Conservation (phyloP, 2,113 vertebrate genomes). For the Zingel zingel region DNA sequence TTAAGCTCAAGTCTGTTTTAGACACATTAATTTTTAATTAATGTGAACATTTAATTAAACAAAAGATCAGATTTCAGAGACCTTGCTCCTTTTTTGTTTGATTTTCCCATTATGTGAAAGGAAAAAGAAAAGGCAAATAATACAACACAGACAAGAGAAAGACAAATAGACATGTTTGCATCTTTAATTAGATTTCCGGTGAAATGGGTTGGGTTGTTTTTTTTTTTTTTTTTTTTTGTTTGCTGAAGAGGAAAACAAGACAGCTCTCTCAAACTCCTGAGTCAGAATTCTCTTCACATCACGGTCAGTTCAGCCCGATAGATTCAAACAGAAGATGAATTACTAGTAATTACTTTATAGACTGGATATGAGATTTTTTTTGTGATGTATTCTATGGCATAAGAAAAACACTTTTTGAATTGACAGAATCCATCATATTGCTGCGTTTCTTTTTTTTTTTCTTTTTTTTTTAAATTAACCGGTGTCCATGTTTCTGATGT, state of each 20-base stretch:
- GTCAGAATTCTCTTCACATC: constrained; percentile 58
- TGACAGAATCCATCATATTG: constrained; percentile 4
- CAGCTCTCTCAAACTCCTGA: constrained; percentile 67
- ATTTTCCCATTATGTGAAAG: not conserved
- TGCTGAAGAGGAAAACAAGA: constrained; percentile 57
- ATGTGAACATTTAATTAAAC: not conserved
- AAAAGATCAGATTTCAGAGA: not conserved
- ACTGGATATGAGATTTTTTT: constrained; percentile 1
- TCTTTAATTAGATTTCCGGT: constrained; percentile 76
- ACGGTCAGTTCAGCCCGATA: constrained; percentile 33
- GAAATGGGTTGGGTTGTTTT: constrained; percentile 27
- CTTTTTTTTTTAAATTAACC: constrained; percentile 1
- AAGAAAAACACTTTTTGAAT: constrained; percentile 23
- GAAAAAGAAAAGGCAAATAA: constrained; percentile 33
- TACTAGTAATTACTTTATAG: constrained; percentile 11
- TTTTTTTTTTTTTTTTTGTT: constrained; percentile 17
- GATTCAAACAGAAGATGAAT: constrained; percentile 21
- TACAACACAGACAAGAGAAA: constrained; percentile 18
- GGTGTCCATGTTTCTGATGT: constrained; percentile 8
- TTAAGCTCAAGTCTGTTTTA: not conserved
- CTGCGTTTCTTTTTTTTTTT: constrained; percentile 1
- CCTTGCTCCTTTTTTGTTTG: not conserved
- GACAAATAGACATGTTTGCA: constrained; percentile 60
- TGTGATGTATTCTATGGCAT: constrained; percentile 21
- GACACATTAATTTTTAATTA: no score